Evolutionary conservation across 2,888 invertebrate genomes (phyloP), one percentile per base, ranked within the genome.

Genomic region (Parnassius orleans): DNA sequence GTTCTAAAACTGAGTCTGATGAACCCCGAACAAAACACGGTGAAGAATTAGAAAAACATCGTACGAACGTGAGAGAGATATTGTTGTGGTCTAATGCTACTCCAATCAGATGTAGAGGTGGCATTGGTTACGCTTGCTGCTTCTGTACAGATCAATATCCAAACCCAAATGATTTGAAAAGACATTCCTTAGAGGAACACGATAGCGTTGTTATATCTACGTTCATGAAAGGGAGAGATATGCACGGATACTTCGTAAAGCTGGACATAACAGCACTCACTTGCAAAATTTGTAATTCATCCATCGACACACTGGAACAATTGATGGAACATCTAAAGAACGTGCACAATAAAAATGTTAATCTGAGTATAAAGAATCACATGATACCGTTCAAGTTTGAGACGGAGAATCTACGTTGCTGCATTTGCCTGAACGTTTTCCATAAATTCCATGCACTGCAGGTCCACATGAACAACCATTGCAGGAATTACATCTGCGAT

Each of bases 321-420:
- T 64, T 83, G 0, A 75, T 75, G 56, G 66, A 71, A 0, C 84
- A 88, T 63, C 63, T 88, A 1, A 73, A 69, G 12, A 56, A 65
- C 1, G 48, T 41, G 0, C 88, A 88, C 57, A 64, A 66, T 0
- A 78, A 76, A 66, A 62, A 63, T 0, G 70, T 85, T 10, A 73
- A 80, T 57, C 74, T 66, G 0, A 79, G 82, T 48, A 73, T 85
- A 1, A 75, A 79, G 14, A 79, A 80, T 63, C 78, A 79, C 10
- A 76, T 86, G n/a, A 56, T 86, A 1, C 84, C 84, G 0, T 86
- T 84, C 44, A 83, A 79, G 60, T 85, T 87, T 50, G 71, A 73
- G 1, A 66, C 64, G 2, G 76, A 80, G 5, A 66, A 64, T 1
- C 65, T 82, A 0, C 65, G 66, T 1, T 86, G 86, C 52, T 79